Base-by-base conservation (phyloP, 2,113 vertebrate genomes). In the Ageneiosus marmoratus region DNA sequence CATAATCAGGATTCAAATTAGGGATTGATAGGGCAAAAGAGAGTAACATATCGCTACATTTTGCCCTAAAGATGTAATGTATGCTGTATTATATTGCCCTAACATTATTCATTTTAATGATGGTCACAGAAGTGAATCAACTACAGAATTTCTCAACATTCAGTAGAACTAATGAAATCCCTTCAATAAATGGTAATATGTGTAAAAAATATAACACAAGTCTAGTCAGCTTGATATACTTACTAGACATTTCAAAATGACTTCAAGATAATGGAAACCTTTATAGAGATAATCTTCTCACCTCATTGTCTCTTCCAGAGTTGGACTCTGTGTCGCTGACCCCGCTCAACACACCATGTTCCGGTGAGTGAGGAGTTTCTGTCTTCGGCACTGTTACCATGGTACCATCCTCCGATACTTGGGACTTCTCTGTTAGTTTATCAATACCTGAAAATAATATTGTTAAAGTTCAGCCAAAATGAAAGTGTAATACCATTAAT, bases 331-430 rank as follows among this genome's bases (percentile, higher is more conserved):
- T 90, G 70, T 95, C 93, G 0, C 95, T 95, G 85, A 92, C 91
- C 41, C 93, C 92, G 0, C 88, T 46, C 0, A 84, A 80, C 0
- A 46, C 87, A 60, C 89, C 93, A 83, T 93, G 90, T 48, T 96
- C 96, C 2, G 88, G 89, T 58, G 87, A 73, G 48, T 91, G 91
- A 16, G 88, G 86, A 53, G 91, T 76, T 32, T 94, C 94, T 44
- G 53, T 82, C 0, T 95, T 94, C 77, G 96, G 94, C 86, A 99
- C 80, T 0, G 96, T 95, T 56, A 96, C 91, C 95, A 99, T 94
- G 58, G 98, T 99, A 15, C 98, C 98, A 8, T 99, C 98, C 86
- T 99, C 97, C 0, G 98, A 98, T 5, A 99, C 97, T 92, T 99
- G 98, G 0, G 98, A 97, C 91, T 98, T 98, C 92, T 99, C 98